Evolutionary conservation across 2,797 vertebrate species (phyloP), one percentile per base, ranked within the genome.

Genomic region (Triplophysa yarkandensis): DNA sequence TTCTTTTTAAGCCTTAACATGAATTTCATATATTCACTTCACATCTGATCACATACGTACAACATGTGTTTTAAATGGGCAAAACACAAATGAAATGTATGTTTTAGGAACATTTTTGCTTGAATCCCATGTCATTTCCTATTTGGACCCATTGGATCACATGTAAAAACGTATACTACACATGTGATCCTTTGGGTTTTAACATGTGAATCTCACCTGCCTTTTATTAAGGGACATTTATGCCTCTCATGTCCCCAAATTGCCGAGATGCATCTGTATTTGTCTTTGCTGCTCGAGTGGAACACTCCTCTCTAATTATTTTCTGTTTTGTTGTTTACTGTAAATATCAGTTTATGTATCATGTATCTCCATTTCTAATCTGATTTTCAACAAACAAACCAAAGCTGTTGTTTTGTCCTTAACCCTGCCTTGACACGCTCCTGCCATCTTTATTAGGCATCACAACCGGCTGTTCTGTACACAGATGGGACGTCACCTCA

Each of bases 401-500:
- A 41, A 14, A 6, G 16, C 48, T 43, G 48, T 44, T 44, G 2
- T 41, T 72, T 30, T 54, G 48, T 63, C 34, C 48, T 64, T 62
- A 50, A 52, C 32, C 23, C 32, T 52, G 44, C 57, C 19, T 50
- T 27, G 58, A 60, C 50, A 48, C 21, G 54, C 14, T 28, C 27
- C 27, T 19, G 39, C 60, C 30, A 21, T 57, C 28, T 70, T 34
- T 46, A 36, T 69, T 25, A 65, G 28, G 60, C 70, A 10, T 17
- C 28, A 32, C 27, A 25, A 9, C 48, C n/a, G 44, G 14, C 19
- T 7, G 4, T 27, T 46, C 32, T 27, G 19, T 36, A 57, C 48
- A 76, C 52, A 70, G 60, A 50, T 58, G 43, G 52, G 52, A 30
- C 65, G 66, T 60, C 60, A 61, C 62, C 41, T 74, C 52, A 55